Evolutionary conservation across 2,797 vertebrate genomes (phyloP).

Genomic region (Simalia tracyae): DNA sequence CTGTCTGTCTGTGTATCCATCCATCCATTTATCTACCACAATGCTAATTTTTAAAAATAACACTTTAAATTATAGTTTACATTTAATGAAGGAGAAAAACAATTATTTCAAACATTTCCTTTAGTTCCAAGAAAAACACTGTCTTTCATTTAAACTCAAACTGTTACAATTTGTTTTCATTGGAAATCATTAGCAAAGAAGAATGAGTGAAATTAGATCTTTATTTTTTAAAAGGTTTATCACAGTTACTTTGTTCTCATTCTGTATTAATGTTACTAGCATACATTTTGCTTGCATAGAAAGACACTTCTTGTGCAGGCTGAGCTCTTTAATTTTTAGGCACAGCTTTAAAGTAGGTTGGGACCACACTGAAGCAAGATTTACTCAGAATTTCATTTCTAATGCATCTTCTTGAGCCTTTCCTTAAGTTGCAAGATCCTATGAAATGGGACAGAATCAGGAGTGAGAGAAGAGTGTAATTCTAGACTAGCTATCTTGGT

Average conservation of each 20-base stretch:
- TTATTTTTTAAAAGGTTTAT: not conserved
- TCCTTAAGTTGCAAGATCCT: not conserved
- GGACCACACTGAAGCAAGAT: not conserved
- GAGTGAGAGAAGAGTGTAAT: not conserved
- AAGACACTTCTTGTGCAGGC: not conserved
- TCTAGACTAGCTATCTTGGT: not conserved
- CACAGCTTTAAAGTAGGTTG: not conserved
- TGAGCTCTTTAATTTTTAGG: not conserved
- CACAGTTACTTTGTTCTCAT: not conserved
- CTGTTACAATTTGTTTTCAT: not conserved
- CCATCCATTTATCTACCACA: not conserved
- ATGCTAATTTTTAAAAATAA: not conserved
- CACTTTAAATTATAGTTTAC: not conserved
- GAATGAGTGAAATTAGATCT: not conserved
- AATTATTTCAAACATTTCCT: not conserved
- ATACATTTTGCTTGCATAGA: not conserved
- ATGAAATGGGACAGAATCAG: not conserved
- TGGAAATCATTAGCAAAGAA: not conserved
- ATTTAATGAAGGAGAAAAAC: not conserved
- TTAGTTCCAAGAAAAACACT: not conserved
- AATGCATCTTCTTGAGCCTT: not conserved
- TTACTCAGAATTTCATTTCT: not conserved
- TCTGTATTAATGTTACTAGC: not conserved
- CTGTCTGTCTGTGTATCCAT: too few relatives aligned
- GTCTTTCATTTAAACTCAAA: not conserved